These are phyloP conservation scores for Drosophila bifasciata DNA, from an alignment of 1,140 invertebrate species.

Conservation along the genomic window DNA sequence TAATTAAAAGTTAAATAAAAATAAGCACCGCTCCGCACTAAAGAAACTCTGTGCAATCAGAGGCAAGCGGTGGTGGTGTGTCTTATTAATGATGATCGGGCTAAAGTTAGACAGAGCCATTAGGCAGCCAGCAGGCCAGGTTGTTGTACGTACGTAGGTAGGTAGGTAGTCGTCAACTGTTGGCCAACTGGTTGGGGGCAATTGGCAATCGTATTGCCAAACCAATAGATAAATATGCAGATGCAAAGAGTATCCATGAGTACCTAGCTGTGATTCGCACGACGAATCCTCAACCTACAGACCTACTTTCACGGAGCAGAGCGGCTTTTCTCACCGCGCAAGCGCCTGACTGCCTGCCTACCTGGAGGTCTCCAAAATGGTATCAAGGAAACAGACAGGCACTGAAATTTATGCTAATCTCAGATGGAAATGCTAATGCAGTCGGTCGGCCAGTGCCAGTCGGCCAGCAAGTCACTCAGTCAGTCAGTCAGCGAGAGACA, in stretches of 20 bases:
- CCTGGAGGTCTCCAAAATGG: slow-evolving; percentile 69
- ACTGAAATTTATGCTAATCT: slow-evolving; percentile 72
- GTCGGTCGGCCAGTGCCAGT: slow-evolving; percentile 4
- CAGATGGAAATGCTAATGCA: slow-evolving; percentile 70
- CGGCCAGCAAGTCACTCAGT: slow-evolving; percentile 22
- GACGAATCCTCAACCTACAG: slow-evolving; percentile 61
- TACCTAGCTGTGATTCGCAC: slow-evolving; percentile 19
- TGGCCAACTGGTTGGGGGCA: slow-evolving; percentile 68
- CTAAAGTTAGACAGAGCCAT: slow-evolving; percentile 58
- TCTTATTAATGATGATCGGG: slow-evolving; percentile 74
- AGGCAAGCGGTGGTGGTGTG: slow-evolving; percentile 21
- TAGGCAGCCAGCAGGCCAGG: slow-evolving; percentile 42
- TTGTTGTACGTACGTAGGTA: too few relatives aligned
- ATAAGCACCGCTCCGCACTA: slow-evolving; percentile 10
- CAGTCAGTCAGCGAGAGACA: slow-evolving; percentile 24
- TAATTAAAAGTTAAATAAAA: slow-evolving; percentile 73
- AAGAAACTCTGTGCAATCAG: slow-evolving; percentile 31
- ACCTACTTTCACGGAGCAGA: slow-evolving; percentile 70
- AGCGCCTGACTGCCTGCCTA: too few relatives aligned
- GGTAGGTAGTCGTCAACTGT: too few relatives aligned
- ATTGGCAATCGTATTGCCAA: slow-evolving; percentile 58
- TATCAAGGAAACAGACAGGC: slow-evolving; percentile 72
- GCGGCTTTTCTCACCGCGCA: slow-evolving; percentile 59
- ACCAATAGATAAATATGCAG: slow-evolving; percentile 55
- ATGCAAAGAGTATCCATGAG: background rate